Percentiles rank a stretch among this genome's conserved stretches.
Conservation (phyloP, 1,140 invertebrate species). For the Caenorhabditis brenneri region DNA sequence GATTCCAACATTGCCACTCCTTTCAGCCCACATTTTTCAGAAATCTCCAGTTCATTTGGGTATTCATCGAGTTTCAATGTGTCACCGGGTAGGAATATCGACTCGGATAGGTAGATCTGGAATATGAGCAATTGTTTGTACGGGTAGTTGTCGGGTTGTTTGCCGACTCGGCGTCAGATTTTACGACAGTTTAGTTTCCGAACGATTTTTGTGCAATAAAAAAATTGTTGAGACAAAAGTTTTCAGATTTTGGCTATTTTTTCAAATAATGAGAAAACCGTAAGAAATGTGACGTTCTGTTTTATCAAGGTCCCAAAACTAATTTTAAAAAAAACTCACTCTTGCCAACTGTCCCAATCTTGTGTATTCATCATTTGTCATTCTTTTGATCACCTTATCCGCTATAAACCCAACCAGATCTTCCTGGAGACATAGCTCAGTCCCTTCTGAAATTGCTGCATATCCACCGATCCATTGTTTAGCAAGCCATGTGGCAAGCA, state of each 20-base stretch:
- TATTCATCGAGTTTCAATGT: constrained; percentile 22
- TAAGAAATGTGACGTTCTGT: too few relatives aligned
- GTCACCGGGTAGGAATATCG: background rate
- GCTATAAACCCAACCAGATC: constrained; percentile 36
- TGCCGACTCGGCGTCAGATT: too few relatives aligned
- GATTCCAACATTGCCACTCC: constrained; percentile 40
- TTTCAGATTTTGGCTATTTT: too few relatives aligned
- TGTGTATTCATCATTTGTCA: constrained; percentile 44
- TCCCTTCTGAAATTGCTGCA: constrained; percentile 32
- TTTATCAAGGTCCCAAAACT: too few relatives aligned
- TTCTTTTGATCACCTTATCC: constrained; percentile 44
- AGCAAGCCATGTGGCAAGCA: constrained; percentile 39
- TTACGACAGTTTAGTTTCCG: too few relatives aligned
- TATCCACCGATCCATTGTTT: constrained; percentile 46
- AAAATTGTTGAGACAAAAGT: background rate
- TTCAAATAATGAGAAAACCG: too few relatives aligned
- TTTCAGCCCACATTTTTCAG: constrained; percentile 16
- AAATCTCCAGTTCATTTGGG: constrained; percentile 12
- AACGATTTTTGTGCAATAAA: background rate
- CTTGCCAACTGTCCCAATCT: constrained; percentile 26
- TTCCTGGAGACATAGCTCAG: constrained; percentile 43
- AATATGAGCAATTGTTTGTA: background rate
- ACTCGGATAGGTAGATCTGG: constrained; percentile 16
- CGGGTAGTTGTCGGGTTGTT: too few relatives aligned
- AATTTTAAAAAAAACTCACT: background rate